Base-by-base conservation (phyloP, 2,797 vertebrate species). In the Hippocampus kuda region DNA sequence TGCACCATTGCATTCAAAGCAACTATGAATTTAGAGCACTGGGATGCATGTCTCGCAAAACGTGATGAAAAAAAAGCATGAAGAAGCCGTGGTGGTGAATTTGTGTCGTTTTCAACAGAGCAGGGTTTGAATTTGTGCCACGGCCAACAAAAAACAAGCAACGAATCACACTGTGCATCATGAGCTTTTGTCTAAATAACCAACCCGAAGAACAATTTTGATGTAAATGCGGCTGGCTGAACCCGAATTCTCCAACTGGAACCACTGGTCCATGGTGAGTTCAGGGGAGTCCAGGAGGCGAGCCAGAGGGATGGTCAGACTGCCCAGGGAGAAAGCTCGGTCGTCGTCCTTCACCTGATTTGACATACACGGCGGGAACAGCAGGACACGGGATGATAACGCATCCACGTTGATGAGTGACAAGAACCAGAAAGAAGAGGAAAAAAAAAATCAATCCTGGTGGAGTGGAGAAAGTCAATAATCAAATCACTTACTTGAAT, bases 311-410 rank as follows among this genome's bases (percentile, higher is more conserved):
- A 98, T 84, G 7, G 89, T 88, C 74, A 97, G 77, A 7, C 84
- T 90, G 27, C 95, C 95, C 79, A 98, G 81, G 1, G 88, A 84
- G 48, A 90, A 67, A 68, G 93, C 83, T 0, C 92, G 91, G 79
- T 94, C 92, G 62, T 95, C 94, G 61, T 98, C 94, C 79, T 95
- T 95, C 75, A 98, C 93, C 95, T 97, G 68, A 54, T 59, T 49
- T 22, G 69, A 72, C 22, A 71, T 5, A 63, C 16, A 56, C 34
- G 34, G 12, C 5, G 67, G 10, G 20, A 20, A 70, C 20, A 68
- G n/a, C 8, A 61, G n/a, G 26, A 22, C 20, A 42, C 51, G 15
- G 27, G 11, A 24, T n/a, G 44, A 27, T 20, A 15, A 67, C 54
- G 13, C 10, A 26, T 57, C 24, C 54, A 57, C 15, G 54, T 57